Base-by-base conservation (phyloP, 2,113 vertebrate genomes). In the Apodemus sylvaticus region DNA sequence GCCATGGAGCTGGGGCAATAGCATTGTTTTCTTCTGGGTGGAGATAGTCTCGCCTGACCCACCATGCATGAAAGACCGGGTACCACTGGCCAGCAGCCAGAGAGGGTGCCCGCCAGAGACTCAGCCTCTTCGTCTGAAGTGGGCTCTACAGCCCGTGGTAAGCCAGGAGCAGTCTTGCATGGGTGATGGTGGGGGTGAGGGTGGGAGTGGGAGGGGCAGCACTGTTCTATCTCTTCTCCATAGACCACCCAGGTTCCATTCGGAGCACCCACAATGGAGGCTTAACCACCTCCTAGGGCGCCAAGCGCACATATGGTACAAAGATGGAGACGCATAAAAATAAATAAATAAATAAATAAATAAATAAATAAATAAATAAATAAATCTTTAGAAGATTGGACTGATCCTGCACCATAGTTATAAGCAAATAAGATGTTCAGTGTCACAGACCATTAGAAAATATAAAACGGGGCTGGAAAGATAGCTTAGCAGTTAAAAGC, bases 41-140 rank as follows among this genome's bases (percentile, higher is more conserved):
- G 78, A 53, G 58, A 77, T 34, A 4, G 73, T 11, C 58, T 64
- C 26, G 53, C 29, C 64, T 92, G 64, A 79, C 34, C 74, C 31
- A 34, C 66, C 36, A 26, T 22, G 45, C 66, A 19, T 0, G 34
- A 62, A 42, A 60, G 58, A n/a, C 76, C 17, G 64, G 48, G 39
- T 1, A 0, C 12, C 12, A 22, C 55, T 0, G 0, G n/a, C 36
- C n/a, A n/a, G n/a, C 29, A 51, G 62, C 1, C 70, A 91, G 39
- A 82, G 29, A 76, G 8, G 51, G 53, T 26, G 19, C 53, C 45
- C n/a, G 22, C 16, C 0, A 0, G 36, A 34, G 29, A 31, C 64
- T 71, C 26, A n/a, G 34, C 31, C 64, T 64, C 90, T 60, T 34
- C 9, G 9, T 55, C 78, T 12, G 16, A 31, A n/a, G 64, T 12